A percentile compares a stretch with the other conserved stretches of the same genome.
phyloP scores from a whole-genome alignment of 1,140 invertebrate species.

The Cotesia chilonis region DNA sequence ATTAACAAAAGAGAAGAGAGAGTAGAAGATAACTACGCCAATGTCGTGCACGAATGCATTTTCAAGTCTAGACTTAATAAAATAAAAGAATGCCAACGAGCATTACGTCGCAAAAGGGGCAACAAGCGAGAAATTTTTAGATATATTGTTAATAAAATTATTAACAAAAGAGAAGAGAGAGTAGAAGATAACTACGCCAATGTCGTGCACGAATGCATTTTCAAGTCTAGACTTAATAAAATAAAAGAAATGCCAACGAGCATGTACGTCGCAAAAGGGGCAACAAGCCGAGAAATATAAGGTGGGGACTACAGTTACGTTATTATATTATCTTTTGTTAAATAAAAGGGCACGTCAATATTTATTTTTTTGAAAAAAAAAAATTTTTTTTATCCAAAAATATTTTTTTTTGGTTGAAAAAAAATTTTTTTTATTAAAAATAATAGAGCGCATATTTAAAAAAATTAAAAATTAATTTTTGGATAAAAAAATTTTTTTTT shows the following conservation, averaged over 20 bases:
- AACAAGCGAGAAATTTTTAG: no score
- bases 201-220: slow-evolving; percentile 62
- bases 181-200: slow-evolving; percentile 53
- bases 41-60: slow-evolving; percentile 62
- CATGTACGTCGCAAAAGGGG: slow-evolving; percentile 44
- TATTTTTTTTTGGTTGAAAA: no score
- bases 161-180: slow-evolving; percentile 37
- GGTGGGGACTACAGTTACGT: slow-evolving; percentile 14
- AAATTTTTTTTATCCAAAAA: no score
- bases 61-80: slow-evolving; percentile 65
- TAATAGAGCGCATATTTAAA: no score
- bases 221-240: slow-evolving; percentile 66
- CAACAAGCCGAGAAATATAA: slow-evolving; percentile 40
- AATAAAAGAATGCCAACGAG: no score
- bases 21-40: slow-evolving; percentile 52
- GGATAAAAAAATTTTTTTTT: no score
- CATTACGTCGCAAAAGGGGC: no score
- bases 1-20: slow-evolving; percentile 37
- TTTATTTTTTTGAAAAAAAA: no score
- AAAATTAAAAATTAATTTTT: no score
- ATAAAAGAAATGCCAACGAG: slow-evolving; percentile 61
- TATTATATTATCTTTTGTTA: background rate
- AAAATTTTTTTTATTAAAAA: no score
- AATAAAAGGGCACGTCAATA: background rate
- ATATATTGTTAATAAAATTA: no score